These are phyloP conservation scores for Trididemnum clinides DNA, from an alignment of 23 tunicate genomes.

Conservation along the genomic window DNA sequence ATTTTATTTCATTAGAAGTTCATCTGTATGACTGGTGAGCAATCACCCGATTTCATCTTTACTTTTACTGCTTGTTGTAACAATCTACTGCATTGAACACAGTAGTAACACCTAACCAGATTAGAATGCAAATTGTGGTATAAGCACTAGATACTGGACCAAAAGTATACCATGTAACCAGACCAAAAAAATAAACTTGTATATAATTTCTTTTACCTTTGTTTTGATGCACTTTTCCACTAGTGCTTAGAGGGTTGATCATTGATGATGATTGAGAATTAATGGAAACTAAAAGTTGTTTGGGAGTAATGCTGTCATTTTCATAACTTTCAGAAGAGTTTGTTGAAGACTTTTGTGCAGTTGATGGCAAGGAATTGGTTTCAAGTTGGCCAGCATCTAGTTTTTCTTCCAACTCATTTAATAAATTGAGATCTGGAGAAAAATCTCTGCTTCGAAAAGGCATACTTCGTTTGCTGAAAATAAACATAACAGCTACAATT, in stretches of 20 bases:
- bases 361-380: neutral
- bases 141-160: no score
- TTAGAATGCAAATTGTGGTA: no score
- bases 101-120: no score
- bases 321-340: conserved; percentile 16
- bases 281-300: conserved; percentile 7
- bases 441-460: conserved; percentile 61
- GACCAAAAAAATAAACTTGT: no score
- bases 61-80: no score
- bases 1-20: no score
- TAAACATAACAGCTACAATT: neutral
- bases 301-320: conserved; percentile 10
- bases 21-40: no score
- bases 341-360: neutral
- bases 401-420: conserved; percentile 40
- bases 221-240: no score
- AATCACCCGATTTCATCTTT: no score
- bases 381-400: neutral
- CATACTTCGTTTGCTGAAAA: conserved; percentile 59
- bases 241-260: conserved; percentile 38
- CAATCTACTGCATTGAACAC: no score
- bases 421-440: conserved; percentile 20
- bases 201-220: no score
- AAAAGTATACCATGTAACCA: no score
- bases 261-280: conserved; percentile 9